phyloP scores from a whole-genome alignment of 2,113 vertebrate species.

The Maccullochella peelii region DNA sequence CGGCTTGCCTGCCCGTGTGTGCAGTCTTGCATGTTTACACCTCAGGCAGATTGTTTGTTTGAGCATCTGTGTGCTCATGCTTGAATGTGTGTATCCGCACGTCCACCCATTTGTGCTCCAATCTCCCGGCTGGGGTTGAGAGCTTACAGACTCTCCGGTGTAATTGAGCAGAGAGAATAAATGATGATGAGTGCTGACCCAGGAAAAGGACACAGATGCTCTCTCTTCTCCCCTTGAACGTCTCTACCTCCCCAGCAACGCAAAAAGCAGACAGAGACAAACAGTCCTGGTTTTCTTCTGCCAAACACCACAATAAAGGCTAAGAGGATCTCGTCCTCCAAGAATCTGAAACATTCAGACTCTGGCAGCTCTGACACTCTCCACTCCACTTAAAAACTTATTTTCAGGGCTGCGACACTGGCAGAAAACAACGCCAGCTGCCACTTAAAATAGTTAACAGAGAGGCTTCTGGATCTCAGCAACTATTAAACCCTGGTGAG shows the following conservation, averaged over 20 bases:
- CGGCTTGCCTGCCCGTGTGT: not conserved
- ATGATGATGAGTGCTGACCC: conserved; percentile 22
- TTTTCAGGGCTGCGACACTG: conserved; percentile 58
- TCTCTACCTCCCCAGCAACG: conserved; percentile 7
- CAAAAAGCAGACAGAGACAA: conserved; percentile 2
- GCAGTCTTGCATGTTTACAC: conserved; percentile 25
- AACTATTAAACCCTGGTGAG: conserved; percentile 14
- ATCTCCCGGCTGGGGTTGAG: not conserved
- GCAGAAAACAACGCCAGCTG: conserved; percentile 49
- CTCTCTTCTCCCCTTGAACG: not conserved
- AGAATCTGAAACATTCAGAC: conserved; percentile 53
- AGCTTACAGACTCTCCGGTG: conserved; percentile 14
- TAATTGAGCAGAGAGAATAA: conserved; percentile 41
- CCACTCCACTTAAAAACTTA: conserved; percentile 31
- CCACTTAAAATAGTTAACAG: conserved; percentile 43
- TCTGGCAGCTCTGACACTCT: conserved; percentile 39
- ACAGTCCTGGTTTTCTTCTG: conserved; percentile 19
- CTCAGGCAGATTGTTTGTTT: conserved; percentile 16
- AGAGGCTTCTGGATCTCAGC: conserved; percentile 28
- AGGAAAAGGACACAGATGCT: conserved; percentile 15
- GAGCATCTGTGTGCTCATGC: conserved; percentile 22
- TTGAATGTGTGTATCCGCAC: conserved; percentile 35
- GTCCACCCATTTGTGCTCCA: conserved; percentile 12
- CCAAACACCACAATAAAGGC: conserved; percentile 39
- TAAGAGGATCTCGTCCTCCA: conserved; percentile 13